A percentile compares a stretch with the other conserved stretches of the same genome.
phyloP scores from a whole-genome alignment of 2,888 invertebrate genomes.

The Piscicola geometra region DNA sequence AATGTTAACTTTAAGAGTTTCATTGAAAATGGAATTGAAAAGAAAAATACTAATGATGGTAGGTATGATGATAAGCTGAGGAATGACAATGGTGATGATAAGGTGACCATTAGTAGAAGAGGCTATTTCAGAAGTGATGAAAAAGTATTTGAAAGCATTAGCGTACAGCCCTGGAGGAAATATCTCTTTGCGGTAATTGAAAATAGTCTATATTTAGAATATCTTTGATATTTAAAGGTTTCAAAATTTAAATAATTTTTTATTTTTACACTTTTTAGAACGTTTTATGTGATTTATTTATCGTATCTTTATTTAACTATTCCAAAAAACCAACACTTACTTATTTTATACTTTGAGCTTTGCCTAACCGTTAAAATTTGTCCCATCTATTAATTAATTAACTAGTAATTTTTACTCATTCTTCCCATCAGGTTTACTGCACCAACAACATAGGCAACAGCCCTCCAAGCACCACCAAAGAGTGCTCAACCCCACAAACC shows the following conservation, averaged over 20 bases:
- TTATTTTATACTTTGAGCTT: not conserved
- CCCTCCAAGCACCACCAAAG: not conserved
- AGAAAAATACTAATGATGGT: not conserved
- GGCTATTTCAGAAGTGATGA: slow-evolving; percentile 12
- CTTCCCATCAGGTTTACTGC: slow-evolving; percentile 3
- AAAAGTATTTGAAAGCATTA: not conserved
- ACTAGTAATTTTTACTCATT: too few species aligned
- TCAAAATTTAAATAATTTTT: too few species aligned
- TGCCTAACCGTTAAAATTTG: too few species aligned
- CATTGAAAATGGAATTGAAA: not conserved
- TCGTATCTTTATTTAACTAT: too few species aligned
- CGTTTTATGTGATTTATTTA: too few species aligned
- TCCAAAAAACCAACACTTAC: too few species aligned
- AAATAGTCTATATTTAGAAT: too few species aligned
- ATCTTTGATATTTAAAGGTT: too few species aligned
- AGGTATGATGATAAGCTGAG: not conserved
- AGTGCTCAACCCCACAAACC: not conserved
- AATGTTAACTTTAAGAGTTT: too few species aligned
- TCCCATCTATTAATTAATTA: too few species aligned
- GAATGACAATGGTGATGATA: not conserved
- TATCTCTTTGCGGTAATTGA: not conserved
- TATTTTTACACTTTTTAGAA: too few species aligned
- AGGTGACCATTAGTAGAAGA: not conserved
- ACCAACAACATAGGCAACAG: slow-evolving; percentile 15
- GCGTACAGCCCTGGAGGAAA: slow-evolving; percentile 9